These are phyloP conservation scores for Stegophylla sp. DNA, from an alignment of 2,888 invertebrate species.

Conservation along the genomic window DNA sequence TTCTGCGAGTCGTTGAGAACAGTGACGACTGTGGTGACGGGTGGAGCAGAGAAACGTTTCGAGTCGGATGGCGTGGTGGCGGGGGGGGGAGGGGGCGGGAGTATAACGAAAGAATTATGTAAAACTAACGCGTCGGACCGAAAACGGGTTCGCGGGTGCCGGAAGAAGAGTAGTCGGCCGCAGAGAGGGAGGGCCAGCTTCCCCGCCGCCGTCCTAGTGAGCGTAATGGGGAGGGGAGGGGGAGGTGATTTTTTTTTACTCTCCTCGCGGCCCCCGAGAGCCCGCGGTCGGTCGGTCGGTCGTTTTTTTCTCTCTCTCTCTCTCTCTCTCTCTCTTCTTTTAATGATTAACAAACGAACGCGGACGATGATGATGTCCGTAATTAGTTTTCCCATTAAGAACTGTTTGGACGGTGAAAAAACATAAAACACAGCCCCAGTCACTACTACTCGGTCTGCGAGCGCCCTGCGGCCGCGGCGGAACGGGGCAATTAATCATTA, in stretches of 20 bases:
- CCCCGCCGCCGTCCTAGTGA: not conserved
- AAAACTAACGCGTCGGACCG: conserved; percentile 39
- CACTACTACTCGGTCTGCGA: not conserved
- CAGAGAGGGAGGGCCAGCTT: not conserved
- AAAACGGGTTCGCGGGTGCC: not conserved
- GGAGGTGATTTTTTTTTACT: no score
- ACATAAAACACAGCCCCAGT: conserved; percentile 13
- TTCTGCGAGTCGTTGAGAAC: no score
- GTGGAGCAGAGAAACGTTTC: no score
- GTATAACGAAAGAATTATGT: conserved; percentile 49
- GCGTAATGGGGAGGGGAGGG: no score
- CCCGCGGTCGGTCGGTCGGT: conserved; percentile 5
- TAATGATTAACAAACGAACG: conserved; percentile 48
- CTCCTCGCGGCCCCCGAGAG: not conserved
- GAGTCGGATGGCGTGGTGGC: no score
- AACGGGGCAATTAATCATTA: conserved; percentile 43
- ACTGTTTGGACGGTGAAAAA: conserved; percentile 42
- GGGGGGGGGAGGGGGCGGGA: not conserved
- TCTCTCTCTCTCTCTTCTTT: not conserved
- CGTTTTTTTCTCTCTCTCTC: not conserved
- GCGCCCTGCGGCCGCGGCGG: not conserved
- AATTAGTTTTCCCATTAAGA: conserved; percentile 51
- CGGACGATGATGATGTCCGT: conserved; percentile 36
- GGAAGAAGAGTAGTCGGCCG: not conserved
- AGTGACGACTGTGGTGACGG: no score